Conservation (phyloP, 2,888 invertebrate genomes). For the Plutella xylostella region DNA sequence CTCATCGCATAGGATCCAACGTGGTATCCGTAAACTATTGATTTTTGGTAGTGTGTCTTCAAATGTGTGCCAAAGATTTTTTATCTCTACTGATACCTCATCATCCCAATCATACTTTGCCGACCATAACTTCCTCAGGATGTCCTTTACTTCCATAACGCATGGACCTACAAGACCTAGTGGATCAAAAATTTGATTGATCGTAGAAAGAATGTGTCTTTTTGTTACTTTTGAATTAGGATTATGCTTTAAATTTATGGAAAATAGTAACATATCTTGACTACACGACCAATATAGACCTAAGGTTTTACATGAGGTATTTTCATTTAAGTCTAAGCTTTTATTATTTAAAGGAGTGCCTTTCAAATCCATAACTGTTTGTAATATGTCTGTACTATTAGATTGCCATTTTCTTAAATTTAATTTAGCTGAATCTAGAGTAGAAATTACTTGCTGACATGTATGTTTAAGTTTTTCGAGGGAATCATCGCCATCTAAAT, state of each 20-base stretch:
- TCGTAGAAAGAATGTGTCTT: background rate
- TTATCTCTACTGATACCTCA: background rate
- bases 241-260: background rate
- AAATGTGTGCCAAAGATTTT: background rate
- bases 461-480: too few species aligned
- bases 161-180: background rate
- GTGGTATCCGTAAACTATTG: conserved; percentile 18
- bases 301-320: background rate
- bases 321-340: background rate
- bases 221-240: conserved; percentile 7
- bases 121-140: background rate
- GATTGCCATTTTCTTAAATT: too few species aligned
- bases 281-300: background rate
- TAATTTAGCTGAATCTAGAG: too few species aligned
- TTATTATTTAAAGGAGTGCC: conserved; percentile 8
- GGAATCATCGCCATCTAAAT: too few species aligned
- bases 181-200: background rate
- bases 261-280: background rate
- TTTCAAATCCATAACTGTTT: too few species aligned
- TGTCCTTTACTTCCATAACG: background rate
- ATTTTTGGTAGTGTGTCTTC: conserved; percentile 7
- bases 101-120: background rate
- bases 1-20: conserved; percentile 13
- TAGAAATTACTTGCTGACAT: too few species aligned
- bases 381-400: too few species aligned